Percentiles rank a stretch among this genome's conserved stretches.
Conservation (phyloP, 2,888 invertebrate species). For the Gandaritis pyraliata region DNA sequence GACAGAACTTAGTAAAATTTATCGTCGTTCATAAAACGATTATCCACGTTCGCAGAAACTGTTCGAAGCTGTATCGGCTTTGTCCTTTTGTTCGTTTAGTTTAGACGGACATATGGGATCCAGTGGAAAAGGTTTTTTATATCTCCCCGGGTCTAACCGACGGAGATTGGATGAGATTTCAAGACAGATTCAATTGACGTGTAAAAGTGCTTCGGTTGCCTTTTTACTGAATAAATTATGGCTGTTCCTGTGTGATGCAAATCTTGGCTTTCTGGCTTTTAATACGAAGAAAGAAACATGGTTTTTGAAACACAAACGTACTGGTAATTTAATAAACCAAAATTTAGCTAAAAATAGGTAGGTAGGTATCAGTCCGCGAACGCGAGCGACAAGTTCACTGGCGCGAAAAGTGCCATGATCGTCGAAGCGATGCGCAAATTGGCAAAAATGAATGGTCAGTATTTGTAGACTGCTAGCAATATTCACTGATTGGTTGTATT, state of each 20-base stretch:
- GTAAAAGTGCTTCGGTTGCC: conserved; percentile 40
- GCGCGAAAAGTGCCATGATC: conserved; percentile 18
- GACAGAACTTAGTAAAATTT: conserved; percentile 24
- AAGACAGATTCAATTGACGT: conserved; percentile 41
- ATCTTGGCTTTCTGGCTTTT: not conserved
- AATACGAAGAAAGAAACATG: too few relatives aligned
- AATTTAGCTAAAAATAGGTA: not conserved
- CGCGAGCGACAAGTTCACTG: not conserved
- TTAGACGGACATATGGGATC: conserved; percentile 33
- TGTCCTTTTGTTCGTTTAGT: conserved; percentile 32
- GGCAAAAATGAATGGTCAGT: conserved; percentile 21
- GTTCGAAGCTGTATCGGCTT: conserved; percentile 28
- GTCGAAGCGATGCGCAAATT: conserved; percentile 29
- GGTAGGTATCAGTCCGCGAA: not conserved
- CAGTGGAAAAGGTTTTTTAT: conserved; percentile 36
- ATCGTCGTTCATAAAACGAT: conserved; percentile 27
- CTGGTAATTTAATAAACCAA: not conserved
- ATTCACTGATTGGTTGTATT: conserved; percentile 14
- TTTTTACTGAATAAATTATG: conserved; percentile 41
- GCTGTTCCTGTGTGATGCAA: conserved; percentile 33
- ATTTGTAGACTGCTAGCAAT: conserved; percentile 37
- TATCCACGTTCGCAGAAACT: conserved; percentile 27
- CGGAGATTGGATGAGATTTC: conserved; percentile 40
- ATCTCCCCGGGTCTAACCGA: conserved; percentile 31
- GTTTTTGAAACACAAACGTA: not conserved